Evolutionary conservation across 2,888 invertebrate genomes (phyloP).

Genomic region (Slavum lentiscoides): DNA sequence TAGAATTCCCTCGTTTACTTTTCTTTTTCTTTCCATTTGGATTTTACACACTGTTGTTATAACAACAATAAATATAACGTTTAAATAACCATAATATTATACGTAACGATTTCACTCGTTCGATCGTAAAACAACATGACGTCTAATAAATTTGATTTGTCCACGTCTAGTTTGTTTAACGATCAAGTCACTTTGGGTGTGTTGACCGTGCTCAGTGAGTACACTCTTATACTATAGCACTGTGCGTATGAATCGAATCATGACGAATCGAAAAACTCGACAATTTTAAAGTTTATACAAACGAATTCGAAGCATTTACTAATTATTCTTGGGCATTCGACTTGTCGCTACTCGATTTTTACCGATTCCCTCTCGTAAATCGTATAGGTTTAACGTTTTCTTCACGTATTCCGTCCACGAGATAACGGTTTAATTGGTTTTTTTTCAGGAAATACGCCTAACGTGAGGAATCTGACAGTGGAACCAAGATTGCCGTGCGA

Average conservation of each 20-base stretch:
- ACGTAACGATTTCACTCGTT: background rate
- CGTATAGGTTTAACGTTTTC: background rate
- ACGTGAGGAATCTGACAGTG: slow-evolving; percentile 72
- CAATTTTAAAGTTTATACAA: background rate
- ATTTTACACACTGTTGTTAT: too few relatives aligned
- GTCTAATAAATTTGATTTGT: slow-evolving; percentile 27
- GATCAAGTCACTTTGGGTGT: slow-evolving; percentile 39
- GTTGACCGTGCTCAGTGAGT: slow-evolving; percentile 35
- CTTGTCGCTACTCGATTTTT: too few relatives aligned
- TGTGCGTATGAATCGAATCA: too few relatives aligned
- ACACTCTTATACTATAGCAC: background rate
- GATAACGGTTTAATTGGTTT: background rate
- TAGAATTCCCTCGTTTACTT: too few relatives aligned
- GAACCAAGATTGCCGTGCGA: slow-evolving; percentile 73
- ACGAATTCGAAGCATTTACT: background rate
- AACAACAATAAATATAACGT: too few relatives aligned
- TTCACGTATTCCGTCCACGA: background rate
- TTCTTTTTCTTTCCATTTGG: too few relatives aligned
- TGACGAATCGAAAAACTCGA: too few relatives aligned
- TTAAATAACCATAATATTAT: too few relatives aligned
- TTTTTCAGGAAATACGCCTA: slow-evolving; percentile 68
- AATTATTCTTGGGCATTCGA: too few relatives aligned
- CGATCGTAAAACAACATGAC: background rate
- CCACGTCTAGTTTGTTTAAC: slow-evolving; percentile 20
- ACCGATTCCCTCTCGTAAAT: background rate